Percentiles rank a stretch among this genome's conserved stretches.
phyloP scores from a whole-genome alignment of 2,113 vertebrate species.

The Chionodraco myersi region DNA sequence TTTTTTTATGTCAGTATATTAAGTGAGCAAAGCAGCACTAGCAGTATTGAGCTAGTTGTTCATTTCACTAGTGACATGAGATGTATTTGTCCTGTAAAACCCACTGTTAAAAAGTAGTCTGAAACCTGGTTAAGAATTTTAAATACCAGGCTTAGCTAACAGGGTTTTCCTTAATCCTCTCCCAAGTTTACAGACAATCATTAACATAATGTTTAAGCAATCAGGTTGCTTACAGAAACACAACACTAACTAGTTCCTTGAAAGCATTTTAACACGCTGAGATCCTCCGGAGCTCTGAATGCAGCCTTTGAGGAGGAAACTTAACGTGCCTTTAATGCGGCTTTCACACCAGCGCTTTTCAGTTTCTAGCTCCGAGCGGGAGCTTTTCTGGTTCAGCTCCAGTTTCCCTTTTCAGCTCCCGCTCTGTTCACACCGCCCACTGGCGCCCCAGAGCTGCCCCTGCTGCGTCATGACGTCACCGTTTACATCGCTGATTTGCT shows the following conservation, averaged over 20 bases:
- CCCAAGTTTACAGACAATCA: background rate
- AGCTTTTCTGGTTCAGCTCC: too few species aligned
- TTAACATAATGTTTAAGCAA: background rate
- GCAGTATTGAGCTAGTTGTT: background rate
- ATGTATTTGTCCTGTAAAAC: background rate
- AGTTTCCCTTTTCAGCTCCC: too few species aligned
- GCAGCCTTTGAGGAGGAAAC: slow-evolving; percentile 14
- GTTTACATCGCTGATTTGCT: too few species aligned
- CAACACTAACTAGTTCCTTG: background rate
- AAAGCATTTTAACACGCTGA: slow-evolving; percentile 8
- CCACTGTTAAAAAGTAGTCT: background rate
- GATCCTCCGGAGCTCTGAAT: slow-evolving; percentile 15
- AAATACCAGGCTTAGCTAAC: background rate
- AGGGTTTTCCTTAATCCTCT: background rate
- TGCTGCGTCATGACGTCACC: too few species aligned
- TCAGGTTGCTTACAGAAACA: background rate
- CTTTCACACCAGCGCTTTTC: too few species aligned
- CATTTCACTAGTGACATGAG: background rate
- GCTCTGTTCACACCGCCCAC: too few species aligned
- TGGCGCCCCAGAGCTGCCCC: too few species aligned
- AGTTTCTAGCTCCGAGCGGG: too few species aligned
- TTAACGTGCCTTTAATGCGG: slow-evolving; percentile 12
- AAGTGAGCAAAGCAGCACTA: background rate
- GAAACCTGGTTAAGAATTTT: slow-evolving; percentile 17
- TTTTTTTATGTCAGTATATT: background rate